A percentile compares a stretch with the other conserved stretches of the same genome.
Evolutionary conservation across 2,113 vertebrate species (phyloP).

Genomic region (Neolamprologus caudopunctatus): DNA sequence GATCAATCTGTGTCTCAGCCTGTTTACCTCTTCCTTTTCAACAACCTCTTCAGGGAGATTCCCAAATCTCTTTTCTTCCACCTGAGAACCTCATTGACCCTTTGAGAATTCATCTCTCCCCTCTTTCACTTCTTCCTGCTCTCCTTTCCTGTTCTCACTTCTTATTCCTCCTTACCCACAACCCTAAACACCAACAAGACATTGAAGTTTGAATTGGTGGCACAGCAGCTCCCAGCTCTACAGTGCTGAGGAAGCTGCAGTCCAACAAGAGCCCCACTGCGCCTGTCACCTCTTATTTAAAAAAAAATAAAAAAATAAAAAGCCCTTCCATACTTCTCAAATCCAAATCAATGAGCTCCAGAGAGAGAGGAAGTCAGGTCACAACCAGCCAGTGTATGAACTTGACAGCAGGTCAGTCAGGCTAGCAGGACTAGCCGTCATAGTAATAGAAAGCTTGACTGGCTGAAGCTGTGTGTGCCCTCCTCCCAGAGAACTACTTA

Average conservation of each 20-base stretch:
- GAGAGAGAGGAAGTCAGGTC: constrained; percentile 25
- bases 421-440: constrained; percentile 75
- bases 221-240: constrained; percentile 1
- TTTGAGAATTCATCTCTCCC: neutral
- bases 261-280: neutral
- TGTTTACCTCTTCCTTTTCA: constrained; percentile 17
- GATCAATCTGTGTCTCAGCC: constrained; percentile 20
- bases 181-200: constrained; percentile 66
- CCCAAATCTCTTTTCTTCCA: neutral
- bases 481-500: constrained; percentile 55
- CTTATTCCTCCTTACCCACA: neutral
- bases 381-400: constrained; percentile 40
- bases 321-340: constrained; percentile 17
- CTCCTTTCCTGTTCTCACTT: neutral
- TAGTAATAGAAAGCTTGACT: constrained; percentile 79
- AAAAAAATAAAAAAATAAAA: neutral
- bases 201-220: constrained; percentile 64
- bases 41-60: constrained; percentile 59
- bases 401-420: constrained; percentile 67
- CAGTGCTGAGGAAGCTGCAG: constrained; percentile 23
- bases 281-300: neutral
- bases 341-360: constrained; percentile 65
- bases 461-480: constrained; percentile 52
- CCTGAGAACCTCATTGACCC: neutral
- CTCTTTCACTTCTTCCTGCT: neutral